Evolutionary conservation across 2,113 vertebrate species (phyloP), one percentile per base, ranked within the genome.

Genomic region (Delphinapterus leucas): DNA sequence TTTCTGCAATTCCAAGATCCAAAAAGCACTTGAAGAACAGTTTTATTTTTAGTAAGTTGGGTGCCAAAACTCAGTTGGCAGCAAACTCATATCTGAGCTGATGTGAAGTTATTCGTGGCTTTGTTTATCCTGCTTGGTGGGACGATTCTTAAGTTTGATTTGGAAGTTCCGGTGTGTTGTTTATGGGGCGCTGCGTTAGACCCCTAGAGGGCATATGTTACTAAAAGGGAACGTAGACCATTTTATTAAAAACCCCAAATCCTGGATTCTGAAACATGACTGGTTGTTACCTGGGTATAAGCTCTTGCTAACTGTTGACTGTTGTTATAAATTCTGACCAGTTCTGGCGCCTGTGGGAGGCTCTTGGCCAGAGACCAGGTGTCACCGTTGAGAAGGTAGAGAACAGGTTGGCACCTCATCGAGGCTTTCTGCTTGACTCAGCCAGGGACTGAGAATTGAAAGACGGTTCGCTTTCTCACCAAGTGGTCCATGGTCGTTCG

Each of bases 371-470:
- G 7, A 73, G 36, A 14, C 36, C 36, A 44, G 85, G 26, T 33
- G 38, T 47, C 55, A 14, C 61, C 0, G 0, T 5, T 41, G 86
- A 60, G 53, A 6, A 58, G 70, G 6, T 38, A 58, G 17, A 36
- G 18, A 14, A 23, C 26, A 11, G 28, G 20, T 38, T 58, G 10
- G 1, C 12, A 1, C 13, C 18, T 44, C 86, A 15, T 38, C 3
- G 1, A 25, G 38, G 86, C 38, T 25, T 17, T 26, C 70, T 60
- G 28, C 28, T 2, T 12, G 28, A 47, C 70, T 3, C 28, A 14
- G 1, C 28, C 20, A 6, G 70, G 21, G 17, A 9, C 14, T 1
- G 6, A n/a, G 38, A n/a, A 26, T 0, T 3, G 8, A 49, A 25
- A 68, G 21, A 21, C 1, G 0, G 6, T 25, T 12, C 4, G 18